These are phyloP conservation scores for Parnassius apollo DNA, from an alignment of 2,888 invertebrate genomes.

Conservation along the genomic window DNA sequence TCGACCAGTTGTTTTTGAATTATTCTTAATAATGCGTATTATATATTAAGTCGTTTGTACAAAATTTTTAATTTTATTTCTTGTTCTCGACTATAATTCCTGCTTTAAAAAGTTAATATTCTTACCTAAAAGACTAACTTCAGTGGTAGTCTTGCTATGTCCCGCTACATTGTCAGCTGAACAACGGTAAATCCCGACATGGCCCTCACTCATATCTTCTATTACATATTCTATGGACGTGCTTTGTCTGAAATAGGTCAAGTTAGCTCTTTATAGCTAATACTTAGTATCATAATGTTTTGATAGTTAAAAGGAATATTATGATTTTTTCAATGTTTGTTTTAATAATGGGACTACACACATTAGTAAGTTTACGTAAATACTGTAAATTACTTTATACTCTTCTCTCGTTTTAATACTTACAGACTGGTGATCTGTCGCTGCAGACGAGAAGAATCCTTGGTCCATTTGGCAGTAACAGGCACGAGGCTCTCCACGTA, in stretches of 20 bases:
- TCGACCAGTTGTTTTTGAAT: too few species aligned
- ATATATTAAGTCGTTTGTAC: too few species aligned
- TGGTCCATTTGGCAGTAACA: constrained; percentile 80
- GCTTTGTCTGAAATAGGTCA: constrained; percentile 53
- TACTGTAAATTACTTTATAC: too few species aligned
- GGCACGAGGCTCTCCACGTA: constrained; percentile 83
- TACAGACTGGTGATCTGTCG: constrained; percentile 52
- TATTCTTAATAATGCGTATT: too few species aligned
- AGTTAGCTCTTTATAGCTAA: too few species aligned
- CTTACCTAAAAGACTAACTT: constrained; percentile 53
- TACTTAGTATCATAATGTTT: too few species aligned
- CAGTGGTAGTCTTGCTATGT: constrained; percentile 39
- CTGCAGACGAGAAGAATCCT: constrained; percentile 42
- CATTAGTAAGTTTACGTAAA: too few species aligned
- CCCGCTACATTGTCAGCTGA: constrained; percentile 60
- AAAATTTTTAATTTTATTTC: too few species aligned
- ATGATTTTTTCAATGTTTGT: too few species aligned
- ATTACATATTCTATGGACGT: constrained; percentile 60
- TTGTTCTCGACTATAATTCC: too few species aligned
- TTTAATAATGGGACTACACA: too few species aligned
- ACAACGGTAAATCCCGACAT: constrained; percentile 58
- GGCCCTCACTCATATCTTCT: constrained; percentile 53
- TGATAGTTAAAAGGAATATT: too few species aligned
- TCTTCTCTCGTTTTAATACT: constrained; percentile 34
- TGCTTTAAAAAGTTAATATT: not conserved